Evolutionary conservation across 2,113 vertebrate species (phyloP), one percentile per base, ranked within the genome.

Genomic region (Prunella himalayana): DNA sequence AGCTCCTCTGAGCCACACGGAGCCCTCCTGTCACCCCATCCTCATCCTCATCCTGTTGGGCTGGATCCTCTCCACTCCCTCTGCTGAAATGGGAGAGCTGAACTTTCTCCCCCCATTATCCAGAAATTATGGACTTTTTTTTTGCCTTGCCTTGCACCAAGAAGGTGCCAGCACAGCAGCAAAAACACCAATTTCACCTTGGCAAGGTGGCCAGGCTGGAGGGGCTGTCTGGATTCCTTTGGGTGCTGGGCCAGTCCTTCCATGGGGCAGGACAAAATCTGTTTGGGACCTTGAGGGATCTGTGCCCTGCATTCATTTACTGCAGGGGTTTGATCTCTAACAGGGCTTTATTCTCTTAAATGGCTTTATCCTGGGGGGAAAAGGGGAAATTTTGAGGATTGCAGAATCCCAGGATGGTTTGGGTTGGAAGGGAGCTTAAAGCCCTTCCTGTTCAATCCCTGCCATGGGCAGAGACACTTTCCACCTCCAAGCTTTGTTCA

Each of bases 51-150:
- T 47, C 49, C 61, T 13, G 3, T 9, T 1, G 2, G 72, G 64
- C 22, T 49, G 71, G 23, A 44, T 68, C 57, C 53, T 71, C 68
- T 59, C 50, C 71, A 18, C 17, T 28, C 70, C 66, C 44, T 72
- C 14, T 18, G 69, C 83, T 65, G 70, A 30, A 92, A 66, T 3
- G 11, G 27, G 15, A 70, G 5, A 65, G 33, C 51, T 84, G 83
- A 93, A 91, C 79, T 66, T 86, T 81, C 68, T 78, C 60, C 86
- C 78, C 60, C 14, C 21, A 63, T 91, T 75, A 64, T 51, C 57
- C 83, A 21, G 42, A 95, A 88, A 66, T 57, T 57, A 20, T 2
- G 53, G 49, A 19, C 2, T 23, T 37, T 73, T 37, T 73, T 13
- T 2, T 9, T 2, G 15, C 31, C 50, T 70, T 33, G 30, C 11